Evolutionary conservation across 2,113 vertebrate genomes (phyloP).

Genomic region (Gopherus evgoodei): DNA sequence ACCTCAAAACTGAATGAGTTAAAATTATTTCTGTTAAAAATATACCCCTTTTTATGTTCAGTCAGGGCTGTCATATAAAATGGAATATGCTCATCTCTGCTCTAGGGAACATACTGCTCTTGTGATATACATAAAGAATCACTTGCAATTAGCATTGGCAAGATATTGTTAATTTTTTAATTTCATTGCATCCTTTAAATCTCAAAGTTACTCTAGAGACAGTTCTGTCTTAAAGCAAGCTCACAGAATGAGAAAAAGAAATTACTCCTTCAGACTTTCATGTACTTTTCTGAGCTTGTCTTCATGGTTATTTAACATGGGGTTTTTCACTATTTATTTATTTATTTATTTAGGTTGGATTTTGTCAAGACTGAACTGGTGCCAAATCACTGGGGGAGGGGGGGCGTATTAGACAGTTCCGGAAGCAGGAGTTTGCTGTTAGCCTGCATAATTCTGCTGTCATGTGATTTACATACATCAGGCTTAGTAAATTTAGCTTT

Average conservation of each 20-base stretch:
- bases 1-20: neutral
- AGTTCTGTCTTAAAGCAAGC: neutral
- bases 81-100: neutral
- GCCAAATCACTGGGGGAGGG: neutral
- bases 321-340: neutral
- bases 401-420: neutral
- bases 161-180: slow-evolving; percentile 9
- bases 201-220: neutral
- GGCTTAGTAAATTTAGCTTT: neutral
- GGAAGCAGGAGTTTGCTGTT: neutral
- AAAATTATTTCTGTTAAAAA: slow-evolving; percentile 16
- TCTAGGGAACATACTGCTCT: neutral
- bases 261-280: neutral
- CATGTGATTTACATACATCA: neutral
- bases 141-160: neutral
- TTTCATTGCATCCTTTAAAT: slow-evolving; percentile 10
- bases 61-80: neutral
- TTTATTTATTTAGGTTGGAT: neutral
- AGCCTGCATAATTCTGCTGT: neutral
- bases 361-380: neutral
- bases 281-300: neutral
- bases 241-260: neutral
- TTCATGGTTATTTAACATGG: neutral
- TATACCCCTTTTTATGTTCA: neutral
- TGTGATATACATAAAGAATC: neutral